These are phyloP conservation scores for Dendrocincla tyrannina DNA, from an alignment of 2,797 vertebrate species.

Conservation along the genomic window DNA sequence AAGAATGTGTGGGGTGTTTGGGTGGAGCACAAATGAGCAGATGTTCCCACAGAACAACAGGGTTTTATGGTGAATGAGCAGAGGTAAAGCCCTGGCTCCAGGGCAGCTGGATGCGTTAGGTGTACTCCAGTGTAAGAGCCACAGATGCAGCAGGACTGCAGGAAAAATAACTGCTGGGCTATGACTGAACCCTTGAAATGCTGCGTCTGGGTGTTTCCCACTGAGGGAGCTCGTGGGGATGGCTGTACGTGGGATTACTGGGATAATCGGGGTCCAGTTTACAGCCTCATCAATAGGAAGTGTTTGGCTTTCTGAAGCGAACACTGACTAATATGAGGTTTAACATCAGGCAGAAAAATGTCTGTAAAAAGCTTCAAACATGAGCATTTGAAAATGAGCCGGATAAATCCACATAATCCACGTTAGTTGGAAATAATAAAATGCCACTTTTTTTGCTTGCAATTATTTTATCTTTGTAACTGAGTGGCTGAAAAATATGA, in stretches of 20 bases:
- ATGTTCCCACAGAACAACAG: conserved; percentile 67
- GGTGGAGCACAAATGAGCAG: conserved; percentile 55
- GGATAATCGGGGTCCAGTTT: background rate
- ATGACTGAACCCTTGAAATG: background rate
- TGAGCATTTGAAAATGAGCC: background rate
- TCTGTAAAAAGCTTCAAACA: background rate
- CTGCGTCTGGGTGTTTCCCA: background rate
- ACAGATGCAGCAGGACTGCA: background rate
- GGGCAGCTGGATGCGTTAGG: conserved; percentile 47
- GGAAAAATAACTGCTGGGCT: conserved; percentile 13
- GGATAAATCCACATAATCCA: background rate
- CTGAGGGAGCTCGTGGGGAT: background rate
- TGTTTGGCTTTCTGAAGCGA: background rate
- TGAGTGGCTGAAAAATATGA: background rate
- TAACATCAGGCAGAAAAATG: background rate
- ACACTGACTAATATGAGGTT: background rate
- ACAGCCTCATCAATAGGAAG: background rate
- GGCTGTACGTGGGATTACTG: background rate
- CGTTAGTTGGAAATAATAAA: background rate
- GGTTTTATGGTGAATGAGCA: conserved; percentile 25
- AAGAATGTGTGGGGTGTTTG: conserved; percentile 62
- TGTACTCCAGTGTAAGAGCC: background rate
- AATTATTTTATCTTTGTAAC: background rate
- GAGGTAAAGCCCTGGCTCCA: conserved; percentile 70
- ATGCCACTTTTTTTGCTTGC: background rate